Percentiles rank a stretch among this genome's conserved stretches.
Evolutionary conservation across 2,113 vertebrate genomes (phyloP).

Genomic region (cat (Felis catus)): DNA sequence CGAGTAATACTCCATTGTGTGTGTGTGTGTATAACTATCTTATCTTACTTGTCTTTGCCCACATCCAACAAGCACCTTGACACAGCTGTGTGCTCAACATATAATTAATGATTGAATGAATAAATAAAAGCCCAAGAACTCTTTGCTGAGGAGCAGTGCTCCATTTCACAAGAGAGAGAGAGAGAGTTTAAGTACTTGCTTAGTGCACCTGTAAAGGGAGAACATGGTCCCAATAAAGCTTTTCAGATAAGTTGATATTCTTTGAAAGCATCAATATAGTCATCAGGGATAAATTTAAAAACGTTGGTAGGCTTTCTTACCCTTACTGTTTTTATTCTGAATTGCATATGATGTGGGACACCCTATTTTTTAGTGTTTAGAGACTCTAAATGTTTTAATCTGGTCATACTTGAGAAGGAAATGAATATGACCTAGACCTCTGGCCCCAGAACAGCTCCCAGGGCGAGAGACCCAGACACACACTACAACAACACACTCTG

Average conservation of each 20-base stretch:
- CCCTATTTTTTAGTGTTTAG: neutral
- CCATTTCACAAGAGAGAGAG: neutral
- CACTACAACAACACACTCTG: neutral
- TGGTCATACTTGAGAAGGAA: neutral
- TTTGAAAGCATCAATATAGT: neutral
- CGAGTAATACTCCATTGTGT: too few relatives aligned
- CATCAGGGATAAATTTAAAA: neutral
- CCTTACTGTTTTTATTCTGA: conserved; percentile 42
- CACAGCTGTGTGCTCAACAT: neutral
- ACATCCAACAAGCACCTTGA: neutral
- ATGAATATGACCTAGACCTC: neutral
- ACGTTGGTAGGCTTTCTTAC: neutral
- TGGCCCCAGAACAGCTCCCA: neutral
- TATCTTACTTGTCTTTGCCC: neutral
- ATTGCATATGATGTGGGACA: neutral
- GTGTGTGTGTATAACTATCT: neutral
- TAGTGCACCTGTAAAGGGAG: neutral
- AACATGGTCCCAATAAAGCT: neutral
- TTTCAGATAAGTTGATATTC: neutral
- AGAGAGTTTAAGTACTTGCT: neutral
- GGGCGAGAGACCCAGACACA: neutral
- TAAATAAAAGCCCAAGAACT: neutral
- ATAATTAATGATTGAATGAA: neutral
- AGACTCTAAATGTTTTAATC: neutral
- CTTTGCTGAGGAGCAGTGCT: neutral